Percentiles rank a stretch among this genome's conserved stretches.
phyloP scores from a whole-genome alignment of 2,797 vertebrate species.

The Manis pentadactyla region DNA sequence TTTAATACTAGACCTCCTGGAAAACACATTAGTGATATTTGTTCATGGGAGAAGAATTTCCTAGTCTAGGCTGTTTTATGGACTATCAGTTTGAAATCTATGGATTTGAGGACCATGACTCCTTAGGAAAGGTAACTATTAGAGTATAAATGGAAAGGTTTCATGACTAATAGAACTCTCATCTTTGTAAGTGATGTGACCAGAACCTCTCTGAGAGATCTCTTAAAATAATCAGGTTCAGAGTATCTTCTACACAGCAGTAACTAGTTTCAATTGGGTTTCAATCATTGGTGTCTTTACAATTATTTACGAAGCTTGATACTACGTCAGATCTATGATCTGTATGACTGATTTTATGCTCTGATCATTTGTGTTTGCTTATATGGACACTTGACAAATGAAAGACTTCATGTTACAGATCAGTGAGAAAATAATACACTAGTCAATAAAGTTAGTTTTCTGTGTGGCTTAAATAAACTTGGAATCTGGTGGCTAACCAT shows the following conservation, averaged over 20 bases:
- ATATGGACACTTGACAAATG: not conserved
- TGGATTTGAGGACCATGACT: not conserved
- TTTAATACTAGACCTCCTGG: not conserved
- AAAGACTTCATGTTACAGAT: not conserved
- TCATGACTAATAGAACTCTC: not conserved
- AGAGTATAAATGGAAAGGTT: not conserved
- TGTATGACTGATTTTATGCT: not conserved
- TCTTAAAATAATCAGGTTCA: not conserved
- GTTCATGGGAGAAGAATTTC: not conserved
- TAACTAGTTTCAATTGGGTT: not conserved
- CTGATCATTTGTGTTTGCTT: not conserved
- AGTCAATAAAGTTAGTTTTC: not conserved
- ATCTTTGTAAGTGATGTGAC: not conserved
- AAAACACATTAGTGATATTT: not conserved
- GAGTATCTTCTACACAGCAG: not conserved
- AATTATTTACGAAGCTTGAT: not conserved
- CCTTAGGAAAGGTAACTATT: not conserved
- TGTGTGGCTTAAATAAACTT: not conserved
- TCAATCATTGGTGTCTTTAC: not conserved
- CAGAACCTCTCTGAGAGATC: not conserved
- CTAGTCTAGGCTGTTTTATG: not conserved
- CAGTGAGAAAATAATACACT: not conserved
- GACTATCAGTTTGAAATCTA: not conserved
- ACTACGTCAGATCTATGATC: not conserved
- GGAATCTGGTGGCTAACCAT: not conserved